Evolutionary conservation across 2,888 invertebrate genomes (phyloP), one percentile per base, ranked within the genome.

Genomic region (Creontiades dilutus): DNA sequence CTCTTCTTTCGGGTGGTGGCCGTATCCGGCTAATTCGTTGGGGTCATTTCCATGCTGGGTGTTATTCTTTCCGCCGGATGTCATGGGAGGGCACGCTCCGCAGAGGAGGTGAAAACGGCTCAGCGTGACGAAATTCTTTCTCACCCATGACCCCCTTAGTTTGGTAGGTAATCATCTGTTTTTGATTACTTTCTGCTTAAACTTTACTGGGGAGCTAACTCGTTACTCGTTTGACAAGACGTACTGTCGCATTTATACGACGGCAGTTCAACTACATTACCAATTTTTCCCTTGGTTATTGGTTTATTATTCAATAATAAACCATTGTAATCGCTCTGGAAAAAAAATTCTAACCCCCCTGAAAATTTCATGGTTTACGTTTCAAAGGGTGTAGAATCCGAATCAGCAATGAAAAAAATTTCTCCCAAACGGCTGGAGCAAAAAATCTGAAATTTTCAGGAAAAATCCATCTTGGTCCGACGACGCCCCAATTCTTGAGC

Each of bases 81-180:
- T 16, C 23, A 68, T 37, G 37, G 68, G 9, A 16, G 68, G 23
- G 68, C 68, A 68, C 68, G 68, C 68, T 68, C 68, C 68, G 23
- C 19, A 68, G 19, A 68, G 68, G 23, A 68, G 68, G 68, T 68
- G 68, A 68, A 7, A 68, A n/a, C 23, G 68, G 68, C 68, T 23
- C 68, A 68, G 68, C 68, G 68, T 68, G 68, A 68, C 68, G 68
- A 68, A 68, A 68, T 68, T 68, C 23, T 68, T 68, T 23, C 23
- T 68, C 68, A 68, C 23, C 68, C 68, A 68, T 68, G 68, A 68
- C 68, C 68, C 27, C 68, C 68, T 68, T 68, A 13, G 11, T 68
- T 19, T 68, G 23, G 68, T 19, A 27, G 23, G 68, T 68, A 23
- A 68, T 68, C n/a, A 68, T 68, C 23, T 68, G 23, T 68, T 68